Conservation (phyloP, 2,797 vertebrate species). For the Hypotaenidia philippensis region DNA sequence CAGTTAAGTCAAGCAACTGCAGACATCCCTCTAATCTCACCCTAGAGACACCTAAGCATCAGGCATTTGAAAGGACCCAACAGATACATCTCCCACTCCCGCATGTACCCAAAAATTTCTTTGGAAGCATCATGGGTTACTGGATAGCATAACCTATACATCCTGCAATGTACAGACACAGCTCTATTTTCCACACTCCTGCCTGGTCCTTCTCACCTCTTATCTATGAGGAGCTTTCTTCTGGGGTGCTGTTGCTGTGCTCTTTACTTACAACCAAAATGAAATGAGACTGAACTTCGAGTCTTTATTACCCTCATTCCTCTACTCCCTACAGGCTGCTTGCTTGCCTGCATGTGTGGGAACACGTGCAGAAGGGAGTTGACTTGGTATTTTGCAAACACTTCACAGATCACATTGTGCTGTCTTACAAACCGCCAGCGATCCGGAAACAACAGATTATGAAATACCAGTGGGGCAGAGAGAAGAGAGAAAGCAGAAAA, state of each 20-base stretch:
- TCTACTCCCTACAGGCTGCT: slow-evolving; percentile 5
- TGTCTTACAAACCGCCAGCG: not conserved
- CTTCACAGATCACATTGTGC: not conserved
- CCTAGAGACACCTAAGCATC: not conserved
- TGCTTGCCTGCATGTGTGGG: not conserved
- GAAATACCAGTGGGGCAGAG: not conserved
- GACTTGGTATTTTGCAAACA: not conserved
- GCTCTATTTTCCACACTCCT: not conserved
- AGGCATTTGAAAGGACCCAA: not conserved
- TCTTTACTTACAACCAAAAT: not conserved
- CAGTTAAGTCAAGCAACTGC: not conserved
- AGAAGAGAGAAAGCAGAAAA: not conserved
- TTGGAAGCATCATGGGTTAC: not conserved
- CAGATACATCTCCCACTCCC: not conserved
- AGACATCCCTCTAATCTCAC: not conserved
- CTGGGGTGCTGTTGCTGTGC: not conserved
- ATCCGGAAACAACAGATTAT: slow-evolving; percentile 50
- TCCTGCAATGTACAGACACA: not conserved
- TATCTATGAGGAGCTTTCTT: not conserved
- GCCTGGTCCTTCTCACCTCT: not conserved
- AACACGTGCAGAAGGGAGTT: not conserved
- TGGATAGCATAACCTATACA: not conserved
- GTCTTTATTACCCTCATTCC: not conserved
- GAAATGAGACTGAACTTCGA: not conserved
- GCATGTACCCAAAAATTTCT: not conserved